Conservation (phyloP, 2,113 vertebrate genomes). For the Propithecus coquereli region DNA sequence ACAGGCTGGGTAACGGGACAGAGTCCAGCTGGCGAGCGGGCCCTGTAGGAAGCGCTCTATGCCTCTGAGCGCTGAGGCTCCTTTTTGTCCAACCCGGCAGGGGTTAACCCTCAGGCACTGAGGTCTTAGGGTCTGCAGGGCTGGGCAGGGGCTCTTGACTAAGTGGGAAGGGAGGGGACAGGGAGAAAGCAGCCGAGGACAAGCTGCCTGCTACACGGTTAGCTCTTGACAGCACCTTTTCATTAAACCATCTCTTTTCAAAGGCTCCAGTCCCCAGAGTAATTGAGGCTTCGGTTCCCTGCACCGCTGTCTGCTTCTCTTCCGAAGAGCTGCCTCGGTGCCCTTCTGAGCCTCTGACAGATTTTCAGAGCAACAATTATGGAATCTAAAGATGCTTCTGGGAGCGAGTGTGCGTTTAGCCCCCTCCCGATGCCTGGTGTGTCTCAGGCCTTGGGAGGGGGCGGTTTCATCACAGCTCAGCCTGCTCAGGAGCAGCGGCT, state of each 20-base stretch:
- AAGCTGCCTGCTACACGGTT: background rate
- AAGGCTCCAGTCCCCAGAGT: background rate
- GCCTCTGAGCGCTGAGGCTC: rapidly evolving
- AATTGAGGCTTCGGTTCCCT: constrained; percentile 67
- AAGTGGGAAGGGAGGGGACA: background rate
- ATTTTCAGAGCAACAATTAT: constrained; percentile 76
- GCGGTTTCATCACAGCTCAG: background rate
- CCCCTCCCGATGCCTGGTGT: background rate
- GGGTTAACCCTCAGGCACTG: background rate
- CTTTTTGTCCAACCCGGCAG: background rate
- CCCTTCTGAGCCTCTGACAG: constrained; percentile 66
- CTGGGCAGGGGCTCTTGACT: background rate
- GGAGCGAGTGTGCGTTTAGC: background rate
- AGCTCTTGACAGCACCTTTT: constrained; percentile 59
- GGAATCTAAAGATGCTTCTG: constrained; percentile 68
- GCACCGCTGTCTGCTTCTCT: constrained; percentile 36
- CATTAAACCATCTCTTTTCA: constrained; percentile 59
- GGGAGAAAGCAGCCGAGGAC: background rate
- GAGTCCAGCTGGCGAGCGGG: background rate
- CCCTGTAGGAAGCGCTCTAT: background rate
- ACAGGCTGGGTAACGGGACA: background rate
- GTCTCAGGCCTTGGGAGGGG: background rate
- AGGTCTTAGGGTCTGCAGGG: background rate
- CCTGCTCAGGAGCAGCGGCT: background rate
- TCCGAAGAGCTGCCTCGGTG: constrained; percentile 68